Percentiles rank a stretch among this genome's conserved stretches.
Conservation (phyloP, 2,888 invertebrate genomes). For the Papilio demoleus region DNA sequence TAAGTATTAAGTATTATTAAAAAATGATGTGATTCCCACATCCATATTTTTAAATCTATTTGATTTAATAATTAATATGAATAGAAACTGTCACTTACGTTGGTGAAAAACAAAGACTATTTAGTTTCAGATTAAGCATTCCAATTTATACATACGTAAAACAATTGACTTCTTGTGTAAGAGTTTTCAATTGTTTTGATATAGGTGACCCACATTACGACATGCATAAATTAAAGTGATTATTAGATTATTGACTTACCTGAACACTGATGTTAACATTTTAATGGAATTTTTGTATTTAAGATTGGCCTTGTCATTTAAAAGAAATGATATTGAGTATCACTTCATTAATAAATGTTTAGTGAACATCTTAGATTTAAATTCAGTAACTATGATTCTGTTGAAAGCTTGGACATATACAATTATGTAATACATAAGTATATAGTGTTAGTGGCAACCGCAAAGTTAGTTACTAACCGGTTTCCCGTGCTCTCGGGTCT, state of each 20-base stretch:
- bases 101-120: constrained; percentile 18
- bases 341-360: no score
- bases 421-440: background rate
- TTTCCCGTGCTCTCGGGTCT: constrained; percentile 9
- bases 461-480: constrained; percentile 24
- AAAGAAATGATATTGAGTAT: no score
- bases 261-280: background rate
- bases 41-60: no score
- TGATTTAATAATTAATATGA: background rate
- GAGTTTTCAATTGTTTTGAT: constrained; percentile 32
- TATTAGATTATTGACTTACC: constrained; percentile 7
- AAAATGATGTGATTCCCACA: no score
- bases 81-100: constrained; percentile 23
- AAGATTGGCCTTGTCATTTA: no score
- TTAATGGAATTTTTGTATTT: no score
- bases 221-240: constrained; percentile 22
- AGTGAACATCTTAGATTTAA: no score
- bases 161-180: constrained; percentile 23
- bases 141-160: constrained; percentile 30
- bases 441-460: background rate
- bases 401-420: background rate
- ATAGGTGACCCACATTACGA: constrained; percentile 30
- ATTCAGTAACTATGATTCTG: no score
- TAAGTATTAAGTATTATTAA: no score
- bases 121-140: background rate